A percentile compares a stretch with the other conserved stretches of the same genome.
These are phyloP conservation scores for Serripes groenlandicus DNA, from an alignment of 2,888 invertebrate species.

Conservation along the genomic window DNA sequence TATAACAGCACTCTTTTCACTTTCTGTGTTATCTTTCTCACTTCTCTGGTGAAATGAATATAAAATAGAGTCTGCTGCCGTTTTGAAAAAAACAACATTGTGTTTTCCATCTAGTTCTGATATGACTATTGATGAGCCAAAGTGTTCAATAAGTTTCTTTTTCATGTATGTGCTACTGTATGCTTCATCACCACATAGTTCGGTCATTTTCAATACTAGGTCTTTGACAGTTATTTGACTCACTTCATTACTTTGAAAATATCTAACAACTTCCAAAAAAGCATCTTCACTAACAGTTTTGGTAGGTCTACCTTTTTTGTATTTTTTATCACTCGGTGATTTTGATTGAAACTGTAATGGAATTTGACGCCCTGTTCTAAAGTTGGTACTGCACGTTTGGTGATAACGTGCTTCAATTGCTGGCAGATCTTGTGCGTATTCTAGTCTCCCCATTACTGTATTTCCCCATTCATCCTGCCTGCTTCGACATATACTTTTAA, in stretches of 20 bases:
- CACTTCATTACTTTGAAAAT: neutral
- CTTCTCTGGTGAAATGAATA: slow-evolving; percentile 51
- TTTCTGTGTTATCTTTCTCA: slow-evolving; percentile 31
- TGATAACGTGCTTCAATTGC: slow-evolving; percentile 19
- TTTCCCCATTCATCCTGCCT: neutral
- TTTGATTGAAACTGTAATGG: slow-evolving; percentile 11
- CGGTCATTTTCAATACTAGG: slow-evolving; percentile 24
- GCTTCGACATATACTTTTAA: neutral
- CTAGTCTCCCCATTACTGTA: neutral
- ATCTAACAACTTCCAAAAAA: neutral
- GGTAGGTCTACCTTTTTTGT: neutral
- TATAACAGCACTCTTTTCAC: slow-evolving; percentile 56
- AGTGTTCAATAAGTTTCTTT: slow-evolving; percentile 44
- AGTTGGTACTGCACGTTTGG: slow-evolving; percentile 24
- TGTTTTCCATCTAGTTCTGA: slow-evolving; percentile 56
- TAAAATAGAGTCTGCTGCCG: slow-evolving; percentile 44
- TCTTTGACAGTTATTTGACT: slow-evolving; percentile 23
- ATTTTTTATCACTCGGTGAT: neutral
- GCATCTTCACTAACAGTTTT: neutral
- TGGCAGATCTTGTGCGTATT: neutral
- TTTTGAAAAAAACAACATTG: slow-evolving; percentile 52
- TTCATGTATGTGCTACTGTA: slow-evolving; percentile 27
- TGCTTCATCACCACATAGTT: slow-evolving; percentile 13
- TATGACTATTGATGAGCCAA: slow-evolving; percentile 64
- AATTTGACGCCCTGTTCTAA: slow-evolving; percentile 6